Base-by-base conservation (phyloP, 1,140 invertebrate species). In the Drosophila persimilis region DNA sequence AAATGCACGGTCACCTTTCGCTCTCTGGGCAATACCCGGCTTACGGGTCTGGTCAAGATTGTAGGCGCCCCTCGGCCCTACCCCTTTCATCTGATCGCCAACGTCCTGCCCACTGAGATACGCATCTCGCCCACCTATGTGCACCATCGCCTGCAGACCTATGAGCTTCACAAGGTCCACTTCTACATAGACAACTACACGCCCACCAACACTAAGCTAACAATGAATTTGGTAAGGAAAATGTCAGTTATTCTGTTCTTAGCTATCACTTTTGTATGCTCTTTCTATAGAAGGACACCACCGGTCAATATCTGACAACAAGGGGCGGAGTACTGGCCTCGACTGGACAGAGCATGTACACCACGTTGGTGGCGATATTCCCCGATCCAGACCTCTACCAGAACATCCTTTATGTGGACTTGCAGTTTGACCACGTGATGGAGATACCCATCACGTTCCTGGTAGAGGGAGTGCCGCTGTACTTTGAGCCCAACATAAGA, bases 131-230 rank as follows among this genome's bases (percentile, higher is more conserved):
- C 81, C 2, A 63, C 20, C 4, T 48, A 11, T 13, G 66, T 90
- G 0, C 56, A 71, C 17, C 24, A 54, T 4, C 55, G 72, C 0
- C 26, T 90, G 9, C 67, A 64, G 11, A 80, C 90, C 7, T 81
- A 58, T 15, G 79, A 88, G 46, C 9, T 9, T 6, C 47, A 50
- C 13, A 65, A 57, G 15, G 41, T 73, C 8, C 70, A 88, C 50
- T 63, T 90, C 7, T 90, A 74, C 17, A 90, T 90, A n/a, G 85
- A 90, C 39, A 90, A 90, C 22, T 43, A 9, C 3, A 67, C 89
- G 15, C 89, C 89, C 1, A 89, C 89, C 2, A 59, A 74, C 26
- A 90, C 89, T 1, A 66, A 71, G 53, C 58, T 90, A 5, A 60
- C 47, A 1, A 65, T 90, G 55, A 54, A 43, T 17, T 48, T 90